Evolutionary conservation across 1,140 invertebrate genomes (phyloP), one percentile per base, ranked within the genome.

Genomic region (Eurosta solidaginis): DNA sequence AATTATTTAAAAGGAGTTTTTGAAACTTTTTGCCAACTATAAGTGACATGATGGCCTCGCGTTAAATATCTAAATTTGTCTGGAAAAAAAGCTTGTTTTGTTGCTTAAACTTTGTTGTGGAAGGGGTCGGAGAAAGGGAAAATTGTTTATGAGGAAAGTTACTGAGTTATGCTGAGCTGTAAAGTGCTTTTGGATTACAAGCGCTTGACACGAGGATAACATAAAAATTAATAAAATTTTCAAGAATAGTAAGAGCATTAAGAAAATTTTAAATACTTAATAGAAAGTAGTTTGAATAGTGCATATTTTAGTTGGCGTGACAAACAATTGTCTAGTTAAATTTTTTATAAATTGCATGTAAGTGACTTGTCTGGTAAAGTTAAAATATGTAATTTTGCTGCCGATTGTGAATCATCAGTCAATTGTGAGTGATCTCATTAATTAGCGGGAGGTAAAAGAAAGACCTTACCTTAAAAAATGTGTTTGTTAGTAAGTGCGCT

Each of bases 1-100:
- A 86, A 86, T 86, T 86, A 86, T 86, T 86, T 84, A 86, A 86
- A 84, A 86, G 84, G 82, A 86, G 68, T 78, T 52, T 68, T 78
- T 36, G 45, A 78, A 78, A 78, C 47, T 78, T 78, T 78, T 59
- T 42, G 49, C 44, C 47, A 52, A 54, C 75, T 47, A 47, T 50
- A 76, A 45, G 22, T 54, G 75, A 54, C 59, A 68, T 68, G 33
- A 42, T 68, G 59, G 59, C n/a, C 33, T 42, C 59, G 59, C 59
- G 33, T 68, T 40, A 68, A 68, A 68, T 68, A 68, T 42, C 59
- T 68, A 68, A 22, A 68, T 68, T 68, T 68, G 33, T 68, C n/a
- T n/a, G n/a, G 22, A 47, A 45, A 75, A n/a, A 9, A n/a, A n/a
- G n/a, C n/a, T n/a, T 68, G 12, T 14, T 33, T 33, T 17, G 2